Base-by-base conservation (phyloP, 1,140 invertebrate species). In the Rhagoletis zephyria region DNA sequence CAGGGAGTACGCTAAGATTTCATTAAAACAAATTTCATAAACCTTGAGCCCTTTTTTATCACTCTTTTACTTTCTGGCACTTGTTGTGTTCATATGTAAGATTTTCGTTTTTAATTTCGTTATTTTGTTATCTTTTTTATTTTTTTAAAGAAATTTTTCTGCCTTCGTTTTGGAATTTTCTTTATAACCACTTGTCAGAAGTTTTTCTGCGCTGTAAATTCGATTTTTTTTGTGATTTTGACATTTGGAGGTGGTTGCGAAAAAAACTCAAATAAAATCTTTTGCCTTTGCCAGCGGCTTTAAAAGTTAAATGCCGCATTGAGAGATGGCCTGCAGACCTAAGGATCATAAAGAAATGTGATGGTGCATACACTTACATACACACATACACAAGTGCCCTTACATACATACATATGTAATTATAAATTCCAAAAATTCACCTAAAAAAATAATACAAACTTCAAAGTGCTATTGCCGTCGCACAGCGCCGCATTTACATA, bases 231-330 rank as follows among this genome's bases (percentile, higher is more conserved):
- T 30, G 4, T 19, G 40, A 4, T 56, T 74, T 48, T 74, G 67
- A 74, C 67, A 74, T 74, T 74, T 74, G 42, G 45, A 74, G 45
- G 16, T 42, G 3, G 30, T 30, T 30, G 10, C 51, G 10, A 56
- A 56, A 56, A 56, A 56, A 7, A 56, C 30, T 56, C 51, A 74
- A 74, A 12, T 63, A 16, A 48, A 3, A n/a, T 45, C 14, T 16
- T n/a, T 74, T 74, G 30, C 3, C 1, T 7, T n/a, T 14, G 1
- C 67, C 10, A 74, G 67, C 42, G 42, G 67, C 42, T 74, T 74
- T 45, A 74, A 45, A 74, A 74, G 67, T 74, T 74, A 74, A 74
- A 74, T 74, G 67, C 40, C 67, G 14, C 67, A 74, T 45, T 1
- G 67, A 9, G 45, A 48, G 42, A 12, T 45, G 16, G 12, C 5